phyloP scores from a whole-genome alignment of 2,797 vertebrate genomes.

The Betta splendens region DNA sequence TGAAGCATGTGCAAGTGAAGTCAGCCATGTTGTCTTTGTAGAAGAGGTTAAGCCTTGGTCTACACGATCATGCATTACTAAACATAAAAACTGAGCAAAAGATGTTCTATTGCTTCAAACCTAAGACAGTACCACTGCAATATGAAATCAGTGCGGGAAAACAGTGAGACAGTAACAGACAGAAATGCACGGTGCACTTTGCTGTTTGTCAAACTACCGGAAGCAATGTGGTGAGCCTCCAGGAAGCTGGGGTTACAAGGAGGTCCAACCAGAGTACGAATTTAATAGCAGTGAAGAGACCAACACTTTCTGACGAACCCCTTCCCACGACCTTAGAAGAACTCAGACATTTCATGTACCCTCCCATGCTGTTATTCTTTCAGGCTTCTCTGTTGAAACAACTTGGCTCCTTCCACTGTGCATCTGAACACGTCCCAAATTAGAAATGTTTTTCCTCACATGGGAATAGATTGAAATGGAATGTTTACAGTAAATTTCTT shows the following conservation, averaged over 20 bases:
- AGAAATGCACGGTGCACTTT: constrained; percentile 27
- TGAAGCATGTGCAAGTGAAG: neutral
- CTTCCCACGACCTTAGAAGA: constrained; percentile 61
- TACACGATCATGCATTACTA: neutral
- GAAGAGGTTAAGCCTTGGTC: neutral
- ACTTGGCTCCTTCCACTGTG: constrained; percentile 3
- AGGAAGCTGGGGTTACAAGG: constrained; percentile 37
- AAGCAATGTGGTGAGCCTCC: constrained; percentile 61
- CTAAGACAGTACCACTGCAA: neutral
- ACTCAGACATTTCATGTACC: constrained; percentile 33
- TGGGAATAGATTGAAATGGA: constrained; percentile 2
- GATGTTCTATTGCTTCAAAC: constrained; percentile 4
- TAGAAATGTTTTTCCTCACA: constrained; percentile 1
- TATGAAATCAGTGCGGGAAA: constrained; percentile 27
- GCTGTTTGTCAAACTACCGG: constrained; percentile 56
- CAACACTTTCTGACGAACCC: constrained; percentile 10
- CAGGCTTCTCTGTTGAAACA: constrained; percentile 20
- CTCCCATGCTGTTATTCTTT: constrained; percentile 23
- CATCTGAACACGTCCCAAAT: constrained; percentile 4
- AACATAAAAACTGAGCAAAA: neutral
- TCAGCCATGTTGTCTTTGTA: neutral
- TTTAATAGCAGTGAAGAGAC: constrained; percentile 30
- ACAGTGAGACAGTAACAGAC: constrained; percentile 4
- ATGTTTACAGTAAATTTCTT: constrained; percentile 1
- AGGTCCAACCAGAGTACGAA: constrained; percentile 8